Conservation (phyloP, 2,113 vertebrate species). For the Ramphastos sulfuratus region DNA sequence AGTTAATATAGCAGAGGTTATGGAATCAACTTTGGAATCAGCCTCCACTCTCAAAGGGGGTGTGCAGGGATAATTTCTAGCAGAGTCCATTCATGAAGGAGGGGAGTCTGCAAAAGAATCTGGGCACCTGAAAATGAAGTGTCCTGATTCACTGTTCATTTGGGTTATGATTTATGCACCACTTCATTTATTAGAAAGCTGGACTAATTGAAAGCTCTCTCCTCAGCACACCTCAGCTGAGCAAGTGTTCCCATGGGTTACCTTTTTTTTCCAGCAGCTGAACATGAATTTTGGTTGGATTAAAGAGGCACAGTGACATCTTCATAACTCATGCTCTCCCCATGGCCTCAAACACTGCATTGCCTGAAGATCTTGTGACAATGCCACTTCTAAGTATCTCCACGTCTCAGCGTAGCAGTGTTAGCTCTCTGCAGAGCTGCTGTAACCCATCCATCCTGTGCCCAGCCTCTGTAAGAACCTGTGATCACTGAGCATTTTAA, state of each 20-base stretch:
- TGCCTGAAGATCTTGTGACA: not conserved
- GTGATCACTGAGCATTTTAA: not conserved
- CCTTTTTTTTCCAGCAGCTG: not conserved
- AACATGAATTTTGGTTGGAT: not conserved
- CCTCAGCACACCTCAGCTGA: not conserved
- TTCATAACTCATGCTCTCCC: not conserved
- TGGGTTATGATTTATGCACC: not conserved
- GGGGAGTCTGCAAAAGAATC: not conserved
- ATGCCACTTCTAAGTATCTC: not conserved
- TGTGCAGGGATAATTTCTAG: not conserved
- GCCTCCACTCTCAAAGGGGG: not conserved
- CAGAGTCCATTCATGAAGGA: not conserved
- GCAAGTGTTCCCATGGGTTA: not conserved
- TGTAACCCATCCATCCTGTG: not conserved
- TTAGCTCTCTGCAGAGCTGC: not conserved
- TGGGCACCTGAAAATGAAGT: not conserved
- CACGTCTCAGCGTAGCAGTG: not conserved
- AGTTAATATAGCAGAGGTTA: not conserved
- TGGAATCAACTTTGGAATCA: accelerated
- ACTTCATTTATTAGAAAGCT: not conserved
- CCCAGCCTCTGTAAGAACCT: not conserved
- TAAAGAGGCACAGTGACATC: not conserved
- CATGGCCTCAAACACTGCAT: not conserved
- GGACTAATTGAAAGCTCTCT: not conserved
- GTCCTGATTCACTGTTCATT: not conserved